These are phyloP conservation scores for Nomada ferruginata DNA, from an alignment of 2,888 invertebrate species.

Conservation along the genomic window DNA sequence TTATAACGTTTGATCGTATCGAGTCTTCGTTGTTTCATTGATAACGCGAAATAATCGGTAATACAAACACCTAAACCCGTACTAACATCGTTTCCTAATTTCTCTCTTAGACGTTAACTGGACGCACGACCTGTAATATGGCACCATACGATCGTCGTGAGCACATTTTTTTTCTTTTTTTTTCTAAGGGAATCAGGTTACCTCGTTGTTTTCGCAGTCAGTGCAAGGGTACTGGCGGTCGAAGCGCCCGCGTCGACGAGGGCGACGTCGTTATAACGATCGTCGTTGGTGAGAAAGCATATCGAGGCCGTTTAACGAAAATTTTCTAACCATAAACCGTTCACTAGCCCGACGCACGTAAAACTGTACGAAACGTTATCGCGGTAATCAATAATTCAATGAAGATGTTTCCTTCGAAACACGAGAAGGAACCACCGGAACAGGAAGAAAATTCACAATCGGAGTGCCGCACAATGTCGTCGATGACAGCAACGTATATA, in stretches of 20 bases:
- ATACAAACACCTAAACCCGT: neutral
- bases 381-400: slow-evolving; percentile 45
- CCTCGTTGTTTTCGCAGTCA: slow-evolving; percentile 55
- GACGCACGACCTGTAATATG: neutral
- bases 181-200: slow-evolving; percentile 51
- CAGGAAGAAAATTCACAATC: neutral
- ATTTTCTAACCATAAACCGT: slow-evolving; percentile 6
- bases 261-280: slow-evolving; percentile 64
- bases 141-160: slow-evolving; percentile 25
- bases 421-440: neutral
- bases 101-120: slow-evolving; percentile 3
- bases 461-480: slow-evolving; percentile 44
- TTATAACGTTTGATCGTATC: slow-evolving; percentile 29
- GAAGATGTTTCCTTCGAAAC: slow-evolving; percentile 26
- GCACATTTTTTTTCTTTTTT: neutral
- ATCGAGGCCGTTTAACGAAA: slow-evolving; percentile 51
- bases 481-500: slow-evolving; percentile 34
- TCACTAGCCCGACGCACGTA: neutral
- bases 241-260: slow-evolving; percentile 62
- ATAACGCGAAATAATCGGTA: neutral
- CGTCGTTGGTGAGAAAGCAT: slow-evolving; percentile 59
- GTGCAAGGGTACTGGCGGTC: slow-evolving; percentile 47
- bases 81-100: slow-evolving; percentile 38
- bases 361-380: slow-evolving; percentile 29
- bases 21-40: slow-evolving; percentile 8